Evolutionary conservation across 2,888 invertebrate genomes (phyloP).

Genomic region (Cancer borealis): DNA sequence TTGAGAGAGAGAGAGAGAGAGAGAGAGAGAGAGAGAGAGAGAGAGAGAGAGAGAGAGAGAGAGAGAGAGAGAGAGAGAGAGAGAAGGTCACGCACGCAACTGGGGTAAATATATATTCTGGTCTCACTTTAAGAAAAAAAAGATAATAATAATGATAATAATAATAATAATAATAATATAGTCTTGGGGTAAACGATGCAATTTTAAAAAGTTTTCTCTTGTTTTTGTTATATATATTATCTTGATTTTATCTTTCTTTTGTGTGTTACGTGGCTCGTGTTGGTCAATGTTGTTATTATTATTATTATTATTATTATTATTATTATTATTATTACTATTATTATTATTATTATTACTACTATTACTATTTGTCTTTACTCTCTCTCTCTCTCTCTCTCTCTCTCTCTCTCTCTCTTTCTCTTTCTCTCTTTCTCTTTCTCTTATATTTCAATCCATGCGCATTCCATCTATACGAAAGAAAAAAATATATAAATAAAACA

Average conservation of each 20-base stretch:
- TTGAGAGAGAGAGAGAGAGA: neutral
- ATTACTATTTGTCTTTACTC: neutral
- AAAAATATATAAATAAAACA: no score
- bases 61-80: neutral
- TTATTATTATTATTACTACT: neutral
- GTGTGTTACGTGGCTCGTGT: no score
- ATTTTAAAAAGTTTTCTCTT: neutral
- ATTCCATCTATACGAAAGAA: no score
- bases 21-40: slow-evolving; percentile 45
- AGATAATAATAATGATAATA: no score
- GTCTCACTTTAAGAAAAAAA: neutral
- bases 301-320: neutral
- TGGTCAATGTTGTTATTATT: neutral
- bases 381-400: slow-evolving; percentile 43
- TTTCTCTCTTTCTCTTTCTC: slow-evolving; percentile 46
- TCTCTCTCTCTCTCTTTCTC: neutral
- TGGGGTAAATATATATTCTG: neutral
- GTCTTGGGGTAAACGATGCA: neutral
- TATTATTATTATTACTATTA: neutral
- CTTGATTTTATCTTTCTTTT: no score
- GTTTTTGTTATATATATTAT: neutral
- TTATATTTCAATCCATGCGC: no score
- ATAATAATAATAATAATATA: no score
- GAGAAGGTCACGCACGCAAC: neutral
- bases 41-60: slow-evolving; percentile 37